These are phyloP conservation scores for Notothenia rossii DNA, from an alignment of 2,113 vertebrate species.

Conservation along the genomic window DNA sequence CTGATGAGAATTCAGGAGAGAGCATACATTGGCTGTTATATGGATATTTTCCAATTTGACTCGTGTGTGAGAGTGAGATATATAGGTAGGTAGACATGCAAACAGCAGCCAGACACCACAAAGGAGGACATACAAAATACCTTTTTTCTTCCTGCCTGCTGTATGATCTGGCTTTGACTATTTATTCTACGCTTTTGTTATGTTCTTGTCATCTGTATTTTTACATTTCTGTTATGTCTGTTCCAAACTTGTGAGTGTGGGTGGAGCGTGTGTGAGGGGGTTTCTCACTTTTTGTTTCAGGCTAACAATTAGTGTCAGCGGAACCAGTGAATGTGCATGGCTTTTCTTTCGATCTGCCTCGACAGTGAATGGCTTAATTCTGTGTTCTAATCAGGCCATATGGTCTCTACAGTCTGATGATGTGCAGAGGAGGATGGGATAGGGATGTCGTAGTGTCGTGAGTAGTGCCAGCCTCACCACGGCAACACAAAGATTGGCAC, in stretches of 20 bases:
- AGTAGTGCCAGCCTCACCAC: conserved; percentile 46
- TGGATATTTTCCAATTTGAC: conserved; percentile 35
- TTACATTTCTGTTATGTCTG: conserved; percentile 36
- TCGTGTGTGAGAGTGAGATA: conserved; percentile 3
- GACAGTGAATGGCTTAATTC: conserved; percentile 70
- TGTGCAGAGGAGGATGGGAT: conserved; percentile 65
- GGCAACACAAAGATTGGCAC: conserved; percentile 39
- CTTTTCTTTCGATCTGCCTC: conserved; percentile 54
- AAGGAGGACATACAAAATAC: conserved; percentile 9
- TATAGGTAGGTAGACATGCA: conserved; percentile 33
- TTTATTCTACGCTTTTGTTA: conserved; percentile 48
- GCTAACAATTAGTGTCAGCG: conserved; percentile 55
- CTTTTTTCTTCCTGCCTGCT: conserved; percentile 35
- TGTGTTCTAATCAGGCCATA: conserved; percentile 75
- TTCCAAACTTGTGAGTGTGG: conserved; percentile 18
- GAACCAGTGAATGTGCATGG: conserved; percentile 24
- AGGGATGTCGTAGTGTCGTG: conserved; percentile 51
- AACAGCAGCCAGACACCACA: conserved; percentile 30
- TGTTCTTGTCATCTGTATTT: conserved; percentile 31
- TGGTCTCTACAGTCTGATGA: conserved; percentile 72
- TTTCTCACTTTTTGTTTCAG: conserved; percentile 24
- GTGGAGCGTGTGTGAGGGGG: conserved; percentile 7
- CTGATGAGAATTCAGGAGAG: conserved; percentile 54
- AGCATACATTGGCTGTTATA: conserved; percentile 19
- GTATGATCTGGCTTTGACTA: conserved; percentile 29